A percentile compares a stretch with the other conserved stretches of the same genome.
Evolutionary conservation across 2,113 vertebrate species (phyloP).

Genomic region (Sitta europaea): DNA sequence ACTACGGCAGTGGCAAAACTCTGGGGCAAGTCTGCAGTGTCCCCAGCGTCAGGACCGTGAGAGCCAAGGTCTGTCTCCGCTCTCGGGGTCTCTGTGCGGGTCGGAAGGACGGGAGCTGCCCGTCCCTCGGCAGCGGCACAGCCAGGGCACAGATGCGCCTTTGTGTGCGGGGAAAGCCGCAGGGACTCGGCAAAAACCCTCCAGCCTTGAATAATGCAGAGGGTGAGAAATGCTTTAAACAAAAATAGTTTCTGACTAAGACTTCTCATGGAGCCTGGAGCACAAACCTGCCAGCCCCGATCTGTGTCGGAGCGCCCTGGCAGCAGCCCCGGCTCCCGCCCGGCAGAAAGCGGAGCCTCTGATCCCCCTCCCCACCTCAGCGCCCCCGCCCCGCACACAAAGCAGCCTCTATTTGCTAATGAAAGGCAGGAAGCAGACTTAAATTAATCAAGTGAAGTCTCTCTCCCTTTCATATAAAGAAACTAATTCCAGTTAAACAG

Average conservation of each 20-base stretch:
- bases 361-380: background rate
- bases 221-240: slow-evolving; percentile 3
- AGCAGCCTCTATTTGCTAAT: background rate
- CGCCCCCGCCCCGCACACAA: background rate
- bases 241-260: slow-evolving; percentile 42
- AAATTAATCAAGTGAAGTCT: background rate
- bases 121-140: rapidly evolving
- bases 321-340: too few species aligned
- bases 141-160: background rate
- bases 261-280: background rate
- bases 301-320: background rate
- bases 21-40: background rate
- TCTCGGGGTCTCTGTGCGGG: background rate
- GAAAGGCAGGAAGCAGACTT: slow-evolving; percentile 2
- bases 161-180: background rate
- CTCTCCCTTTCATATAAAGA: background rate
- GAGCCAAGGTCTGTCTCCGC: background rate
- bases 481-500: background rate
- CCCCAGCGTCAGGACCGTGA: rapidly evolving
- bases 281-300: background rate
- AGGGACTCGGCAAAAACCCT: background rate
- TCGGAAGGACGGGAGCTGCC: background rate
- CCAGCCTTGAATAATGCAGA: slow-evolving; percentile 9
- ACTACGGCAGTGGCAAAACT: background rate
- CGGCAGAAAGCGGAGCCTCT: background rate